Base-by-base conservation (phyloP, 2,888 invertebrate genomes). In the Ornithoptera priamus region DNA sequence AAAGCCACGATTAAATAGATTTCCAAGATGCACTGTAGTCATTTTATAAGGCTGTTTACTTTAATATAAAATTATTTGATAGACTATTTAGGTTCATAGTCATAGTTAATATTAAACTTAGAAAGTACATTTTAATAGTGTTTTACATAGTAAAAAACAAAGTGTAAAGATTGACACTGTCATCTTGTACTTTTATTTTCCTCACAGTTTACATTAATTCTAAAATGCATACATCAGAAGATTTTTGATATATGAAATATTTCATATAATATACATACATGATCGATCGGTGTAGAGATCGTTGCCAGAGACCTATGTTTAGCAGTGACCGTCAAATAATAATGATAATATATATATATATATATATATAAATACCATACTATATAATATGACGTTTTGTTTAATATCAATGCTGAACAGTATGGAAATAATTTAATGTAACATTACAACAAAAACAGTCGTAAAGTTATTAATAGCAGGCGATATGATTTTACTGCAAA, bases 401-500 rank as follows among this genome's bases (percentile, higher is more conserved):
- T 17, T 15, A 17, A 50, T 17, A 17, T 50, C 50, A 50, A 57
- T 2, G 10, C 57, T 20, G 4, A 57, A 57, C 6, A 57, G 7
- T 18, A 22, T 22, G 22, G 7, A 71, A 36, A 3, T 60, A 15
- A 17, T 60, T 60, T 60, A 67, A 64, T 18, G 18, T 36, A 58
- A 58, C 10, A 12, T 12, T 10, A 58, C 57, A 58, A 58, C 22
- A 22, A 62, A 69, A 69, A 58, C 58, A 69, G 58, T 46, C 66
- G 59, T 67, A 72, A 71, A 71, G 68, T 71, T 71, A 65, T 75
- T 75, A 64, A 71, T 59, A 67, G 65, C 76, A 75, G 74, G 76
- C 70, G 71, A 78, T 76, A 79, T 81, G 77, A 78, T 81, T 80
- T 76, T 77, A 73, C 78, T 81, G 24, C 80, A 80, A 46, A 81